Conservation (phyloP, 2,888 invertebrate species). For the Eristalis arbustorum region DNA sequence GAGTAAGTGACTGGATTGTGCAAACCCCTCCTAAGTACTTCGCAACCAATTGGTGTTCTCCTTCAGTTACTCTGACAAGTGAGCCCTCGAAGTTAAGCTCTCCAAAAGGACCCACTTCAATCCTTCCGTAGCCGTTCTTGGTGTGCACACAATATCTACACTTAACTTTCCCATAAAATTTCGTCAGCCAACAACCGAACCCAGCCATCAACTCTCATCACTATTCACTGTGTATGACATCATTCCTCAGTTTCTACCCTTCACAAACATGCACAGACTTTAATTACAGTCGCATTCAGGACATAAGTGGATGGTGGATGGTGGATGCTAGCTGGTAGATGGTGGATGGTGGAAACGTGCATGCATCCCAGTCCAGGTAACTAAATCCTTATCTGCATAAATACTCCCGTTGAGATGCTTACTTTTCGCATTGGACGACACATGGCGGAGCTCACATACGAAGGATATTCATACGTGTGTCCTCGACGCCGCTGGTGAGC, state of each 20-base stretch:
- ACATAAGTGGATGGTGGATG: conserved; percentile 55
- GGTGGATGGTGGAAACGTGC: conserved; percentile 53
- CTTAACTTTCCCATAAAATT: conserved; percentile 53
- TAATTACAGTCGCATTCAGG: conserved; percentile 68
- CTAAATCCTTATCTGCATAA: conserved; percentile 69
- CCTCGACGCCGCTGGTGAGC: background rate
- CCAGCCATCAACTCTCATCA: background rate
- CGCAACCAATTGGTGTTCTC: background rate
- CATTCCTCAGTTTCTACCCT: conserved; percentile 24
- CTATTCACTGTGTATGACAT: conserved; percentile 58
- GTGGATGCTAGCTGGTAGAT: background rate
- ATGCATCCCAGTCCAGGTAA: conserved; percentile 66
- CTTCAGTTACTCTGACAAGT: background rate
- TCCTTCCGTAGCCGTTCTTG: conserved; percentile 25
- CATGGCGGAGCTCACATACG: conserved; percentile 22
- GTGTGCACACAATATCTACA: conserved; percentile 48
- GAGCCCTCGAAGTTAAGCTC: background rate
- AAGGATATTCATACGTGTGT: background rate
- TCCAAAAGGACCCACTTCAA: conserved; percentile 1
- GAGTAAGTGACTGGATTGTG: background rate
- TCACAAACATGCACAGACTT: conserved; percentile 54
- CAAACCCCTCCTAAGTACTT: background rate
- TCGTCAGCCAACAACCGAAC: conserved; percentile 1
- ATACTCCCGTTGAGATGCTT: conserved; percentile 67
- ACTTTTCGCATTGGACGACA: conserved; percentile 52